Conservation (phyloP, 2,113 vertebrate genomes). For the Myrmecobius fasciatus region DNA sequence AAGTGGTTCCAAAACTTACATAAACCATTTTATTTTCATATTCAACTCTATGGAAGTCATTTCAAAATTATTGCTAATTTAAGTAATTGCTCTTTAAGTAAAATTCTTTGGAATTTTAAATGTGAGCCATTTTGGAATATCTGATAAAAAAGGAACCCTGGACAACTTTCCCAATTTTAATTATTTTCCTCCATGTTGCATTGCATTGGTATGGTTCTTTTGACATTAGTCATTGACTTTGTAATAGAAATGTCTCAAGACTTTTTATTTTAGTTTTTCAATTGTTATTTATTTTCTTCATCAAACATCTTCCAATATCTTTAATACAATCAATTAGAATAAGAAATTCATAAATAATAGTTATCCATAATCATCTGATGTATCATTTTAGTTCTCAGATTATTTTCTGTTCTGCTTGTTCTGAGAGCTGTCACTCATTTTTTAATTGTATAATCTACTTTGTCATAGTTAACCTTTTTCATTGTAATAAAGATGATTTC, state of each 20-base stretch:
- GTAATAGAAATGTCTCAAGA: not conserved
- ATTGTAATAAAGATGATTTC: not conserved
- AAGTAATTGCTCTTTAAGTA: not conserved
- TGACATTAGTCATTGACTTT: not conserved
- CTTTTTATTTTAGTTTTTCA: not conserved
- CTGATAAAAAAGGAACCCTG: not conserved
- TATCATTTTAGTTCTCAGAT: not conserved
- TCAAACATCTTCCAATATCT: not conserved
- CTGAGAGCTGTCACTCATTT: not conserved
- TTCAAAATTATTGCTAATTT: not conserved
- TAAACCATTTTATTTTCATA: not conserved
- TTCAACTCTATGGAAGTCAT: not conserved
- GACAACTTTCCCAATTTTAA: not conserved
- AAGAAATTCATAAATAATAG: not conserved
- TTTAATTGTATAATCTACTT: fast-evolving
- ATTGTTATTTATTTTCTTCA: not conserved
- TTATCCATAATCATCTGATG: not conserved
- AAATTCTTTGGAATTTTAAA: not conserved
- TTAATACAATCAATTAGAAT: not conserved
- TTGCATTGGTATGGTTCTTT: not conserved
- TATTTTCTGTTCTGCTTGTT: not conserved
- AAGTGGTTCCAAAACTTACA: not conserved
- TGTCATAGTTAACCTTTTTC: not conserved
- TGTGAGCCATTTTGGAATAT: not conserved
- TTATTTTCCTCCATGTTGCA: not conserved